A percentile compares a stretch with the other conserved stretches of the same genome.
These are phyloP conservation scores for Cercopithecus mona DNA, from an alignment of 2,113 vertebrate species.

Conservation along the genomic window DNA sequence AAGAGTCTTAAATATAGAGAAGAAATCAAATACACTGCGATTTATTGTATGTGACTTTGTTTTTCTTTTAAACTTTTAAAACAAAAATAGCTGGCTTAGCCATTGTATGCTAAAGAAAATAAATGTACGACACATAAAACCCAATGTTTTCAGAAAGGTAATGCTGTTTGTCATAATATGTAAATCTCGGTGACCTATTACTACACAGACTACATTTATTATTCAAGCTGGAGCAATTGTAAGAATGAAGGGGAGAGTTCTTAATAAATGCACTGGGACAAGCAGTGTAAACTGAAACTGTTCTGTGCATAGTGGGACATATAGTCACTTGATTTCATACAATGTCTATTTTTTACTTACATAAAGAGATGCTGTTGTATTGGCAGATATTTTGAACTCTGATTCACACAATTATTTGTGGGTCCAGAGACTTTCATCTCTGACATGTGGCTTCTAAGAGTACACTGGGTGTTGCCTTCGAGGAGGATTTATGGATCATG, in stretches of 20 bases:
- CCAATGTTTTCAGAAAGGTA: background rate
- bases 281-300: background rate
- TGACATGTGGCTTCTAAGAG: background rate
- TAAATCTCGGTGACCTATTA: background rate
- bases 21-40: background rate
- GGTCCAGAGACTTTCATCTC: background rate
- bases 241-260: background rate
- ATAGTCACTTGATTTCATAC: background rate
- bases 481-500: background rate
- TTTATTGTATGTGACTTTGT: background rate
- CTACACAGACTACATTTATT: background rate
- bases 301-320: background rate
- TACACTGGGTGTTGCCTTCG: background rate
- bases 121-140: background rate
- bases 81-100: background rate
- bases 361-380: background rate
- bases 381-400: background rate
- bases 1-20: background rate
- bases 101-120: slow-evolving; percentile 6
- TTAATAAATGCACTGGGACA: background rate
- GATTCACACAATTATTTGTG: background rate
- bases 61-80: slow-evolving; percentile 23
- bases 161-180: slow-evolving; percentile 9
- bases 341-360: background rate
- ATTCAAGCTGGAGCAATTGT: background rate